Percentiles rank a stretch among this genome's conserved stretches.
These are phyloP conservation scores for Melikaiella ostensackeni DNA, from an alignment of 2,888 invertebrate species.

Conservation along the genomic window DNA sequence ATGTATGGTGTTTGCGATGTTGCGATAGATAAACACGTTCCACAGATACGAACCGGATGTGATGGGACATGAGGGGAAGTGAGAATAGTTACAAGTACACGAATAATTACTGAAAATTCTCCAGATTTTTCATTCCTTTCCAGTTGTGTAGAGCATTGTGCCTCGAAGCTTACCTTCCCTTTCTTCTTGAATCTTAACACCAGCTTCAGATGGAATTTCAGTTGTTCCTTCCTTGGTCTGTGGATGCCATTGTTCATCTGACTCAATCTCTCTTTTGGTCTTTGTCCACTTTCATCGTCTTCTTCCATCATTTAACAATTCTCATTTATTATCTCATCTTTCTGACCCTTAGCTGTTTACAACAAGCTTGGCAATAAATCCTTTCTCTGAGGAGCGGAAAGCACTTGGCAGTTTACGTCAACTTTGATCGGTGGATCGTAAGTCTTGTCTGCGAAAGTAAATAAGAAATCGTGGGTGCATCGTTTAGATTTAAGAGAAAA, in stretches of 20 bases:
- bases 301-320: conserved; percentile 24
- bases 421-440: not conserved
- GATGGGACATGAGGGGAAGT: not conserved
- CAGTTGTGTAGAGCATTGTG: not conserved
- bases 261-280: not conserved
- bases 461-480: not conserved
- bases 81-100: not conserved
- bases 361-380: not conserved
- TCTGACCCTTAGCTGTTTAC: not conserved
- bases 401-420: not conserved
- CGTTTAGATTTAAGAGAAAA: not conserved
- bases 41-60: not conserved
- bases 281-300: conserved; percentile 9
- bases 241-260: conserved; percentile 23
- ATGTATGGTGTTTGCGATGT: conserved; percentile 3
- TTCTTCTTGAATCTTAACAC: conserved; percentile 21
- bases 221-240: conserved; percentile 5
- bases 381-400: not conserved
- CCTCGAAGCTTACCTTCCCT: conserved; percentile 7
- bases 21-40: not conserved
- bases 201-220: conserved; percentile 13
- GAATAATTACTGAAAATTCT: not conserved
- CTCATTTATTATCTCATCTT: conserved; percentile 14
- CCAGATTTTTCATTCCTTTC: not conserved
- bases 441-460: conserved; percentile 1